Percentiles rank a stretch among this genome's conserved stretches.
Evolutionary conservation across 2,797 vertebrate genomes (phyloP).

Genomic region (Loriculus beryllinus): DNA sequence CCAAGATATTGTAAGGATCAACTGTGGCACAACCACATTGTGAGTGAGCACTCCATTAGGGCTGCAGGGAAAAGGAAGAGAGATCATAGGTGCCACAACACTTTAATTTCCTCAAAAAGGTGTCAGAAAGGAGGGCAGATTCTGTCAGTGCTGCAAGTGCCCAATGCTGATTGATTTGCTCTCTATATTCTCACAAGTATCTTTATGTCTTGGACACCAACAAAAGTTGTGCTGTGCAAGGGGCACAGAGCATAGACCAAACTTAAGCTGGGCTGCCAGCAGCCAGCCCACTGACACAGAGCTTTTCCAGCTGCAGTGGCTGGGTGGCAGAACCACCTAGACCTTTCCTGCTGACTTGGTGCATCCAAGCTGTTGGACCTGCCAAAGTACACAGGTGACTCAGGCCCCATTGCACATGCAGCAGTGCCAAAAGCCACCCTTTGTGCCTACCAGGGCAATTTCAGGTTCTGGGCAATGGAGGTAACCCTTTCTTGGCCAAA

Average conservation of each 20-base stretch:
- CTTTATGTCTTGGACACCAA: neutral
- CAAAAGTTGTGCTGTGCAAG: neutral
- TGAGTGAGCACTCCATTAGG: neutral
- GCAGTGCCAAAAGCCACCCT: neutral
- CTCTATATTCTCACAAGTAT: neutral
- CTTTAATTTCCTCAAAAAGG: neutral
- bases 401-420: neutral
- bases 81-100: neutral
- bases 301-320: neutral
- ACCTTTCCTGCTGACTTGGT: neutral
- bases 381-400: neutral
- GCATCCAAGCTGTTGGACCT: neutral
- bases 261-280: neutral
- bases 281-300: fast-evolving
- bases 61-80: neutral
- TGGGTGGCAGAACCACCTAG: neutral
- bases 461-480: neutral
- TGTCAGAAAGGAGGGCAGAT: neutral
- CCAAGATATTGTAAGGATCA: neutral
- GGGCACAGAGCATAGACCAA: neutral
- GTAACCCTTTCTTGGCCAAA: neutral
- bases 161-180: neutral
- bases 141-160: neutral
- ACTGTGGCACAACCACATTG: neutral
- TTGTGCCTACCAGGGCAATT: neutral